Base-by-base conservation (phyloP, 2,113 vertebrate species). In the Sitta europaea region DNA sequence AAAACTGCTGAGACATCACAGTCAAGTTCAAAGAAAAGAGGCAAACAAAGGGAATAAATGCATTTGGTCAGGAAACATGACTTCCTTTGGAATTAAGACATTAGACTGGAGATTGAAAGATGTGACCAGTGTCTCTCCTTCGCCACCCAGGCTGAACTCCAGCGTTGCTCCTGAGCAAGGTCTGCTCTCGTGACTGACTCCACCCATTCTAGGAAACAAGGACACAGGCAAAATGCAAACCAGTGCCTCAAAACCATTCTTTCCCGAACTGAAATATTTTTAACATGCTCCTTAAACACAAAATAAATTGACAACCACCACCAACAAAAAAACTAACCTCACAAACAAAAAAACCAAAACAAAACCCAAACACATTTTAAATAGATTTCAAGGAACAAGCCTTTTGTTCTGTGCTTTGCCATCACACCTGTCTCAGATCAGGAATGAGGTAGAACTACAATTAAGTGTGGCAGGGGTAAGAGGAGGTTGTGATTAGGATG, bases 21-120 rank as follows among this genome's bases (percentile, higher is more conserved):
- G 83, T 59, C 63, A 77, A 54, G 83, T 94, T 98, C 73, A 93
- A 95, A 97, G 87, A 81, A 95, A 96, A 89, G 74, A 77, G 66
- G 38, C 57, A 92, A 95, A 93, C 90, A 80, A 90, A 70, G 67
- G 45, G 58, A 91, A 58, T 55, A 92, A 93, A 50, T 90, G 58
- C 40, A 79, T 66, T 93, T 74, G 73, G 78, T 93, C 92, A 94
- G 90, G 58, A 96, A 94, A 94, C 43, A 92, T 11, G 25, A 53
- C 61, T 78, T n/a, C 11, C 45, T 42, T 91, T 83, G 62, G 81
- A 94, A 92, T 62, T 78, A 80, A 89, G 83, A 66, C 70, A 35
- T 81, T 77, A 92, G 86, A 58, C 47, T 74, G 45, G 72, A 75
- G 38, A 72, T 6, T 86, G 88, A 29, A 89, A 93, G 81, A 63